A percentile compares a stretch with the other conserved stretches of the same genome.
phyloP scores from a whole-genome alignment of 2,888 invertebrate species.

The Nineta flava region DNA sequence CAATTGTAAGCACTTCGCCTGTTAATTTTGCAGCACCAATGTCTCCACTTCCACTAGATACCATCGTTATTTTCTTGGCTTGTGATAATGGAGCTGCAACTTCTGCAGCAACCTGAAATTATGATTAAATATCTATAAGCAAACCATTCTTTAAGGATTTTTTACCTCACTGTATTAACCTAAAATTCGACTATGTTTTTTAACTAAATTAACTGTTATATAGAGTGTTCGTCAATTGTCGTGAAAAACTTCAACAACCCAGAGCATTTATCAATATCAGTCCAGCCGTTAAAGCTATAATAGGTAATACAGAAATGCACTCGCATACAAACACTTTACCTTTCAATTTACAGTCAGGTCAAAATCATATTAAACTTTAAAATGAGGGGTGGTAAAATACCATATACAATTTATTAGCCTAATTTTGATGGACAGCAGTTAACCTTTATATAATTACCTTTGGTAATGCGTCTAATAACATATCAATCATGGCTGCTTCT shows the following conservation, averaged over 20 bases:
- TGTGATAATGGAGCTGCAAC: conserved; percentile 90
- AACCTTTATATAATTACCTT: conserved; percentile 66
- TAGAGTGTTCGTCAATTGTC: too few species aligned
- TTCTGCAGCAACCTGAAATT: conserved; percentile 76
- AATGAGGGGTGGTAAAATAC: not conserved
- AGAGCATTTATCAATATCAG: too few species aligned
- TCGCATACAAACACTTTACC: too few species aligned
- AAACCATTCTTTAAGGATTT: not conserved
- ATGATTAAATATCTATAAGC: not conserved
- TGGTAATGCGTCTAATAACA: conserved; percentile 88
- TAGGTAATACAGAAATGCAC: too few species aligned
- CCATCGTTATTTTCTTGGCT: conserved; percentile 92
- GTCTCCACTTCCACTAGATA: conserved; percentile 80
- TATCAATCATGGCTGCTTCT: conserved; percentile 89
- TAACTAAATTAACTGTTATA: too few species aligned
- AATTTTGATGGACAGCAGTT: too few species aligned
- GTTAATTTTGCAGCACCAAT: conserved; percentile 90
- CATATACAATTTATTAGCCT: not conserved
- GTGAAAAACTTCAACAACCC: too few species aligned
- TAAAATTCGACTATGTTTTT: not conserved
- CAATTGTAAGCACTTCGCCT: conserved; percentile 84
- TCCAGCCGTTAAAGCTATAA: too few species aligned
- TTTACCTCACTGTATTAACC: not conserved
- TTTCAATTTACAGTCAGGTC: not conserved
- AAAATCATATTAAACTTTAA: not conserved